Evolutionary conservation across 1,140 invertebrate genomes (phyloP).

Genomic region (Cotesia glomerata): DNA sequence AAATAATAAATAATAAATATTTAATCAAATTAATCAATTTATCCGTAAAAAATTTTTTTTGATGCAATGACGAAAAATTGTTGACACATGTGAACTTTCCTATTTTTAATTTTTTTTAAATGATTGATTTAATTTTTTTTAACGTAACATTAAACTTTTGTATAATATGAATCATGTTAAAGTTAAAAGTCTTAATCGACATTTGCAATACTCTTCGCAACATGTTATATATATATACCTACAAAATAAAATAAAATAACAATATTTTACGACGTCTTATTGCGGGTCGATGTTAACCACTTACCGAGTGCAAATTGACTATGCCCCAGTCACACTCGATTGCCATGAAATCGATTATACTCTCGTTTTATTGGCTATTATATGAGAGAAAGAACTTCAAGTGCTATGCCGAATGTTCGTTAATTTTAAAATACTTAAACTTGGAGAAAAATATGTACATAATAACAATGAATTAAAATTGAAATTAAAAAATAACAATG

Average conservation of each 20-base stretch:
- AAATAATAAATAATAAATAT: too few relatives aligned
- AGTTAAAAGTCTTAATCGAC: background rate
- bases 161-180: background rate
- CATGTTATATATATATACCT: background rate
- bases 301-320: conserved; percentile 24
- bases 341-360: conserved; percentile 22
- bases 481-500: too few relatives aligned
- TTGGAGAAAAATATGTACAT: too few relatives aligned
- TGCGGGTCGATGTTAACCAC: conserved; percentile 22
- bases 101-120: too few relatives aligned
- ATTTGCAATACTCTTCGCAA: background rate
- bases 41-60: too few relatives aligned
- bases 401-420: conserved; percentile 1
- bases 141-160: background rate
- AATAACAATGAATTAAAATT: too few relatives aligned
- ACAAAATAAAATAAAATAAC: background rate
- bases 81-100: too few relatives aligned
- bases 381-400: background rate
- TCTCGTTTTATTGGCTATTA: conserved; percentile 21
- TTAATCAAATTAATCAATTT: too few relatives aligned
- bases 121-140: background rate
- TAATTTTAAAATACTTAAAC: background rate
- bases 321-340: conserved; percentile 20
- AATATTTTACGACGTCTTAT: conserved; percentile 15
- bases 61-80: too few relatives aligned